Evolutionary conservation across 92 coral and sea anemone genomes (phyloP).

Genomic region (Virgularia gustaviana): DNA sequence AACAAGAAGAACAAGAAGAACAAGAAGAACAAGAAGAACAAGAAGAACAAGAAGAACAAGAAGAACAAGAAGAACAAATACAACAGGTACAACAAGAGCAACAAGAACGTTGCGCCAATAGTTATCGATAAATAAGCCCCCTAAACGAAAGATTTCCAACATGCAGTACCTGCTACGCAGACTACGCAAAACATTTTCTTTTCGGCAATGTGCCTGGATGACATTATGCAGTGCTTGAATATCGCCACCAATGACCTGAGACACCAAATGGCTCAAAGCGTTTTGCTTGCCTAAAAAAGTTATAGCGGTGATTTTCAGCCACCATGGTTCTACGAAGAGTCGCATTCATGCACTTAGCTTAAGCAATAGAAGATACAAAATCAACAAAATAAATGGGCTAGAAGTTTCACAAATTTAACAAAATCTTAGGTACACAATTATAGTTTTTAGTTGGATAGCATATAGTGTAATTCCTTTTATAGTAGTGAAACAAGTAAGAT

Average conservation of each 20-base stretch:
- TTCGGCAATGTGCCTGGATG: conserved; percentile 75
- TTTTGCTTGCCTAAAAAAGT: conserved; percentile 60
- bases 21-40: not conserved
- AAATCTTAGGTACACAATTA: no score
- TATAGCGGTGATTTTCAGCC: no score
- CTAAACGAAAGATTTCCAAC: not conserved
- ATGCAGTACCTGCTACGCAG: conserved; percentile 69
- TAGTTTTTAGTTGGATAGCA: no score
- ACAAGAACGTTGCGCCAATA: not conserved
- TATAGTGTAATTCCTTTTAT: no score
- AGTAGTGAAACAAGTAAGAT: no score
- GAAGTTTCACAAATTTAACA: no score
- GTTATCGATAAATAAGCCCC: not conserved
- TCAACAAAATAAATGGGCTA: no score
- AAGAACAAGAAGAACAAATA: not conserved
- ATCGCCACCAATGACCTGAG: conserved; percentile 77
- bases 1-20: not conserved
- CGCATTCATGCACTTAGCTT: no score
- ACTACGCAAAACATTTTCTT: conserved; percentile 75
- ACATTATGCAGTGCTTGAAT: conserved; percentile 59
- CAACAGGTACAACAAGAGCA: not conserved
- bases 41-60: not conserved
- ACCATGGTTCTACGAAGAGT: no score
- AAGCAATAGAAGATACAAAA: no score
- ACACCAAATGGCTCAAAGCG: conserved; percentile 70